Percentiles rank a stretch among this genome's conserved stretches.
Conservation (phyloP, 2,888 invertebrate genomes). For the Drosophila ezoana region DNA sequence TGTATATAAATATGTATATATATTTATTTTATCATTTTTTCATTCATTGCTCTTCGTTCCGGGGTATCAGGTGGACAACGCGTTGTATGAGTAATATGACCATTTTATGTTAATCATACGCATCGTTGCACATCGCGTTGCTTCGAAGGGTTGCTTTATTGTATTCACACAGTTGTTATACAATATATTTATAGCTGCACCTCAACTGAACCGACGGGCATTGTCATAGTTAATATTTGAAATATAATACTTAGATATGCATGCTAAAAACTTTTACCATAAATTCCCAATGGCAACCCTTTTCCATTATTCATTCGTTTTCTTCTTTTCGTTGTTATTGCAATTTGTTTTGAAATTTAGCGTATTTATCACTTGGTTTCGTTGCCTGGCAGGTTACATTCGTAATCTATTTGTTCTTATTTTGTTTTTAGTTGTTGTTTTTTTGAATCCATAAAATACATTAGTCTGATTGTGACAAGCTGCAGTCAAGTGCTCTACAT, state of each 20-base stretch:
- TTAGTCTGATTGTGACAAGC: slow-evolving; percentile 74
- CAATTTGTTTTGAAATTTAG: slow-evolving; percentile 33
- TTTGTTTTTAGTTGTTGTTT: slow-evolving; percentile 5
- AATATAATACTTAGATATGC: neutral
- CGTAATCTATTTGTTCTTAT: slow-evolving; percentile 42
- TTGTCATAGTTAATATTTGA: too few species aligned
- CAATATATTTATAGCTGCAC: slow-evolving; percentile 8
- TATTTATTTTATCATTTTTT: slow-evolving; percentile 6
- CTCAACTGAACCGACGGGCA: slow-evolving; percentile 4
- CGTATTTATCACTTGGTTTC: slow-evolving; percentile 46
- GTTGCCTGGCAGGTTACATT: slow-evolving; percentile 10
- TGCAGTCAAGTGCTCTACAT: slow-evolving; percentile 56
- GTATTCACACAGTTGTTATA: neutral
- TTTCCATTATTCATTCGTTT: slow-evolving; percentile 6
- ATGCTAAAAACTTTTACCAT: neutral
- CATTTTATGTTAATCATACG: slow-evolving; percentile 76
- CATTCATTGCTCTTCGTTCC: slow-evolving; percentile 10
- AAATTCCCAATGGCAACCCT: slow-evolving; percentile 9
- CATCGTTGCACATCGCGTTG: slow-evolving; percentile 52
- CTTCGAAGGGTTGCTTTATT: neutral
- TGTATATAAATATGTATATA: neutral
- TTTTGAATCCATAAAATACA: slow-evolving; percentile 52
- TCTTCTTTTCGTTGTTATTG: neutral
- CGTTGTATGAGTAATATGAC: slow-evolving; percentile 52
- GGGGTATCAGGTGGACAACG: slow-evolving; percentile 22